A percentile compares a stretch with the other conserved stretches of the same genome.
Evolutionary conservation across 2,797 vertebrate genomes (phyloP).

Genomic region (Oreochromis mossambicus): DNA sequence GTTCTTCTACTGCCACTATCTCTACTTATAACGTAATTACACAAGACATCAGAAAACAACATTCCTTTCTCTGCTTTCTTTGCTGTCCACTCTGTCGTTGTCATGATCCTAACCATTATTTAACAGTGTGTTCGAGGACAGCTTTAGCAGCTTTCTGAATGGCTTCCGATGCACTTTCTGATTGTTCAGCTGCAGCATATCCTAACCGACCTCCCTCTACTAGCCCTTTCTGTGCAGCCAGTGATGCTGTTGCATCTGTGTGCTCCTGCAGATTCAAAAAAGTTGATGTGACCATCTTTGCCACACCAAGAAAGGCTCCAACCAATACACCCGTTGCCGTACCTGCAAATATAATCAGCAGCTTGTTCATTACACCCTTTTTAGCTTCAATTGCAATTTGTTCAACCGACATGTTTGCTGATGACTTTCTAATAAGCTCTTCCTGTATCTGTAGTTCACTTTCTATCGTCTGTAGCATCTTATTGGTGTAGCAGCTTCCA

Average conservation of each 20-base stretch:
- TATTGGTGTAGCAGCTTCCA: constrained; percentile 34
- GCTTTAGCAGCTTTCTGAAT: neutral
- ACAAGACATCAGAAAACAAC: neutral
- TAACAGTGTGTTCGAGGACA: neutral
- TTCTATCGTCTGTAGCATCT: neutral
- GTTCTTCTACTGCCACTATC: neutral
- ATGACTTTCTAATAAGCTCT: fast-evolving
- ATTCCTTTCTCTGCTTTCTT: fast-evolving
- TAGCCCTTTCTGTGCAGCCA: neutral
- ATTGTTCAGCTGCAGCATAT: neutral
- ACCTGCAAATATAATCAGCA: neutral
- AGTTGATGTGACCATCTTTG: neutral
- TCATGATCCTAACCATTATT: fast-evolving
- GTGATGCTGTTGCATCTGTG: fast-evolving
- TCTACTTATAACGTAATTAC: fast-evolving
- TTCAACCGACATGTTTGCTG: neutral
- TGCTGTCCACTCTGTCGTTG: neutral
- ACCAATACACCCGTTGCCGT: fast-evolving
- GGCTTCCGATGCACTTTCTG: neutral
- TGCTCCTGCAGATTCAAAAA: neutral
- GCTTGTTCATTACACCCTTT: neutral
- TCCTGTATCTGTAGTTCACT: neutral
- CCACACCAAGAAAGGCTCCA: neutral
- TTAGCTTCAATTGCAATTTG: neutral
- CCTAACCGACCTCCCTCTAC: fast-evolving